phyloP scores from a whole-genome alignment of 2,888 invertebrate species.

The Diabrotica balteata region DNA sequence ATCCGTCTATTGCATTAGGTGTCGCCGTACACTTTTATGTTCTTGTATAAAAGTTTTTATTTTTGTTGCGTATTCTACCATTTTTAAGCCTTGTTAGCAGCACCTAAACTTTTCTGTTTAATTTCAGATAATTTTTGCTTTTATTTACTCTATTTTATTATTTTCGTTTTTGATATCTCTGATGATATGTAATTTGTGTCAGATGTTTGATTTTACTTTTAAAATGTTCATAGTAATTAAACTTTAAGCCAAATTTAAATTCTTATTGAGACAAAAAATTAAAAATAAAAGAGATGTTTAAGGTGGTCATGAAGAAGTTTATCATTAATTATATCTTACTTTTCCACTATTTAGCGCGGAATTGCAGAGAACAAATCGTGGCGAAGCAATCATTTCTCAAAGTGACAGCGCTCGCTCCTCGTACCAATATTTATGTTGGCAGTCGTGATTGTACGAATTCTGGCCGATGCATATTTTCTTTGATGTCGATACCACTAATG shows the following conservation, averaged over 20 bases:
- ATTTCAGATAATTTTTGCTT: not conserved
- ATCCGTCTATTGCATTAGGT: no score
- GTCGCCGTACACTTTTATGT: no score
- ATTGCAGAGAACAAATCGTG: conserved; percentile 49
- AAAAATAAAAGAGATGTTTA: not conserved
- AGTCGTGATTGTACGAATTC: conserved; percentile 50
- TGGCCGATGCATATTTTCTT: conserved; percentile 43
- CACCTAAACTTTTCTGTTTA: no score
- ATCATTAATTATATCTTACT: conserved; percentile 27
- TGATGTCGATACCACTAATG: conserved; percentile 55
- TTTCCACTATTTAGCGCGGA: conserved; percentile 50
- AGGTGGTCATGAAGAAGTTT: conserved; percentile 9
- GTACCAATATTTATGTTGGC: conserved; percentile 52
- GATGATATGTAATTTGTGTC: not conserved
- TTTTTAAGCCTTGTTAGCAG: no score
- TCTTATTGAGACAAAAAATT: not conserved
- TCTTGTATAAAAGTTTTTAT: no score
- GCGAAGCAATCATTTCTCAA: conserved; percentile 49
- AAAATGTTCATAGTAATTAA: no score
- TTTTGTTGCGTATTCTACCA: no score
- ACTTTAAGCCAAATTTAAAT: not conserved
- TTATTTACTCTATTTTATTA: not conserved
- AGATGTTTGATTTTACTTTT: no score
- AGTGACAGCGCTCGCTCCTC: conserved; percentile 50
- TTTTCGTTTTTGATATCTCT: not conserved